phyloP scores from a whole-genome alignment of 2,113 vertebrate genomes.

The Pseudorectes ferrugineus region DNA sequence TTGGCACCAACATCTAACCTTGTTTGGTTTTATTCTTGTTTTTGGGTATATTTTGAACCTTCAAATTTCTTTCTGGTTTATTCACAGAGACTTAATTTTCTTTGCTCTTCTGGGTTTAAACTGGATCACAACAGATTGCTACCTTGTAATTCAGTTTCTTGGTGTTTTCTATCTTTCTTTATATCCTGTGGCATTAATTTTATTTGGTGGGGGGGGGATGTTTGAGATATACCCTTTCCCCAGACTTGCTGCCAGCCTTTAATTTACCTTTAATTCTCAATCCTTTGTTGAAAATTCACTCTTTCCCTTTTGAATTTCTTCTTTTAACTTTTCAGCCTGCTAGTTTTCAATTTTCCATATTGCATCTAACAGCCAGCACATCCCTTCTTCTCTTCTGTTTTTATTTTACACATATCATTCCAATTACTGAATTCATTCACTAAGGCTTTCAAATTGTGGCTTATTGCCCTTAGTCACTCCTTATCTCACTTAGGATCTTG shows the following conservation, averaged over 20 bases:
- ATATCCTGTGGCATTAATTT: not conserved
- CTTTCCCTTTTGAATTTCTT: not conserved
- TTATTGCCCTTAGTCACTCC: not conserved
- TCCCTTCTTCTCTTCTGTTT: not conserved
- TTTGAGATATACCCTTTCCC: not conserved
- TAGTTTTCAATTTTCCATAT: not conserved
- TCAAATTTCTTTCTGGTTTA: not conserved
- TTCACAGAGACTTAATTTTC: not conserved
- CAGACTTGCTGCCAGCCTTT: not conserved
- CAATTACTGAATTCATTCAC: not conserved
- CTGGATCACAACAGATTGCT: rapidly evolving
- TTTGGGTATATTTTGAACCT: not conserved
- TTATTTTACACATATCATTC: not conserved
- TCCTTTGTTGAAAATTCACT: not conserved
- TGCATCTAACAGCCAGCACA: not conserved
- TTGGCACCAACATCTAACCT: not conserved
- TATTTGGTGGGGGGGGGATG: not conserved
- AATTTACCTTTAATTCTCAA: not conserved
- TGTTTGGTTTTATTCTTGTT: not conserved
- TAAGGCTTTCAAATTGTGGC: not conserved
- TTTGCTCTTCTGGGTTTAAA: not conserved
- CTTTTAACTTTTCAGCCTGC: not conserved
- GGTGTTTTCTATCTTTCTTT: not conserved
- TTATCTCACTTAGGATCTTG: not conserved
- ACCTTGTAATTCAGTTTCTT: not conserved